Base-by-base conservation (phyloP, 2,888 invertebrate genomes). In the Scaptomyza parva region DNA sequence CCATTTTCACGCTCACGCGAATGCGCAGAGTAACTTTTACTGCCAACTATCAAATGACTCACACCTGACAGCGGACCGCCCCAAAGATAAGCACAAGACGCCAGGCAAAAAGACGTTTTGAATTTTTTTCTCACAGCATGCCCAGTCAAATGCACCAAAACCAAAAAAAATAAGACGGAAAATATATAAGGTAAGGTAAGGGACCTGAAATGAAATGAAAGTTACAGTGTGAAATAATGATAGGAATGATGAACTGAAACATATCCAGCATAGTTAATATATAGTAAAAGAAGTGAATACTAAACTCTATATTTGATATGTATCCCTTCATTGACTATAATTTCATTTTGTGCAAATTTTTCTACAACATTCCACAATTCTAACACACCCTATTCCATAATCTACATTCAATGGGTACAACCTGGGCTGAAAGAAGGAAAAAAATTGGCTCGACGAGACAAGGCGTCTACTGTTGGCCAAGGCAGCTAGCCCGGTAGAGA, bases 1-100 rank as follows among this genome's bases (percentile, higher is more conserved):
- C 72, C 89, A 88, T 88, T 86, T 86, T 88, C 88, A 86, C 88
- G 88, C 86, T 88, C 77, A 78, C 87, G 87, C 87, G 81, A 88
- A 69, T 87, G 86, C 81, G 84, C 72, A 76, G 70, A 77, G 63
- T 68, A 80, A 87, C 77, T 83, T 87, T 82, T 84, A 68, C 74
- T 64, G 68, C 69, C 83, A 82, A 88, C 88, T 83, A 79, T 86
- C 82, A 88, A 78, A 60, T 65, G 80, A 70, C 84, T 74, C 86
- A 81, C 79, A 83, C 88, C 86, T 80, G 83, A 63, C 70, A 75
- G 52, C 54, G 55, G 55, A 33, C 60, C 70, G 66, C 63, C 60
- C 52, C 60, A 48, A 54, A 87, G 88, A 82, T 87, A 81, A 87
- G 86, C 82, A 68, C 55, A 65, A 84, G 84, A 63, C 60, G 66